These are phyloP conservation scores for Azemiops feae DNA, from an alignment of 2,113 vertebrate species.

Conservation along the genomic window DNA sequence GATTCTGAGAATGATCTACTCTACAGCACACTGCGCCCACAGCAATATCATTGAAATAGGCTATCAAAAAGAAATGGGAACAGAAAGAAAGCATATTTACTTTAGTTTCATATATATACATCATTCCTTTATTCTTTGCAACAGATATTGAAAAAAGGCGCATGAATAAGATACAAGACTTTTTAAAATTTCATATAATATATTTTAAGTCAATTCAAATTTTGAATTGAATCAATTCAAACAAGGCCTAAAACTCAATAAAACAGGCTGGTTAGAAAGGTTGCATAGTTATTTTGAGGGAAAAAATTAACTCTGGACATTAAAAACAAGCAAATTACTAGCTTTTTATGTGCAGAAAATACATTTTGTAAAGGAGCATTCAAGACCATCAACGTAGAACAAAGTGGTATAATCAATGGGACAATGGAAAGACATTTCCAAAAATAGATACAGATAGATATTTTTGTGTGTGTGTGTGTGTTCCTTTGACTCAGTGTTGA, in stretches of 20 bases:
- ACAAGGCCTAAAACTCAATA: background rate
- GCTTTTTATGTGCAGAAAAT: background rate
- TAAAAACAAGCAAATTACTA: background rate
- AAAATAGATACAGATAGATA: background rate
- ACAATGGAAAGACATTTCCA: background rate
- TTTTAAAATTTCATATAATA: background rate
- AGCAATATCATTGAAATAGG: constrained; percentile 99
- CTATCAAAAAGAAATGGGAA: constrained; percentile 65
- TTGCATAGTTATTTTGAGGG: background rate
- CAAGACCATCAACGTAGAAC: background rate
- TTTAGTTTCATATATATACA: background rate
- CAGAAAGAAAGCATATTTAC: background rate
- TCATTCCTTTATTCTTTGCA: background rate
- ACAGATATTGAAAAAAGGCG: background rate
- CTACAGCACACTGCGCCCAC: constrained; percentile 98
- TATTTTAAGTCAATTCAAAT: background rate
- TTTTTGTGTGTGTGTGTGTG: background rate
- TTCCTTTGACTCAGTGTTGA: background rate
- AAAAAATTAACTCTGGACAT: background rate
- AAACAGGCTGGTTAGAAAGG: background rate
- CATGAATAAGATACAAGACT: background rate
- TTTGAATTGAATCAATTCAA: background rate
- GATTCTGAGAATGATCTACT: constrained; percentile 98
- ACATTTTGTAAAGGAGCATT: background rate
- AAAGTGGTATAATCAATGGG: background rate